Evolutionary conservation across 2,888 invertebrate genomes (phyloP).

Genomic region (Mythimna albipuncta): DNA sequence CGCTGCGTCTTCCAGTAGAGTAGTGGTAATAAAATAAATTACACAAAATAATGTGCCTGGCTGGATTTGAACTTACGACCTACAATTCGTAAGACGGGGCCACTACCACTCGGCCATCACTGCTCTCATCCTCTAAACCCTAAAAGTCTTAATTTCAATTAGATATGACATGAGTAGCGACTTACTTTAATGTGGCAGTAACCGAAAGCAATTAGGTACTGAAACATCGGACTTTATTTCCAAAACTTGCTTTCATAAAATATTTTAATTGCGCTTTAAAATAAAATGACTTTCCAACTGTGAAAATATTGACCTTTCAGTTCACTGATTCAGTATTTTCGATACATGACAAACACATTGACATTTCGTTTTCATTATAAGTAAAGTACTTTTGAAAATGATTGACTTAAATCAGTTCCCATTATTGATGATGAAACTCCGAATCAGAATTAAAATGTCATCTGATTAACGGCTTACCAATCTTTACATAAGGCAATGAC

Average conservation of each 20-base stretch:
- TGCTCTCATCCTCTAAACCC: no score
- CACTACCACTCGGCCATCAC: no score
- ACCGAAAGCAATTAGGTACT: neutral
- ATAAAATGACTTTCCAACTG: conserved; percentile 26
- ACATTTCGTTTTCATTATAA: conserved; percentile 9
- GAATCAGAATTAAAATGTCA: conserved; percentile 46
- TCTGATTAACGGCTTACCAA: conserved; percentile 49
- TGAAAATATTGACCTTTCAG: conserved; percentile 30
- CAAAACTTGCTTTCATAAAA: conserved; percentile 11
- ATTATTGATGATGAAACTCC: conserved; percentile 8
- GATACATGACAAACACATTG: conserved; percentile 33
- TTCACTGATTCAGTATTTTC: conserved; percentile 38
- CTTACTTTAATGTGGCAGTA: neutral
- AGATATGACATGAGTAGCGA: neutral
- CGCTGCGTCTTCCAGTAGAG: no score
- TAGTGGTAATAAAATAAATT: no score
- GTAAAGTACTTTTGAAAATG: conserved; percentile 20
- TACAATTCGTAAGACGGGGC: no score
- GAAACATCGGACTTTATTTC: conserved; percentile 17
- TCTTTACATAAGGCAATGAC: conserved; percentile 38
- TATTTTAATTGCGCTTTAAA: conserved; percentile 26
- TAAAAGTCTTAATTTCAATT: neutral
- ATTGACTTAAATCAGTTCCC: conserved; percentile 13
- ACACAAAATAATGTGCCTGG: no score
- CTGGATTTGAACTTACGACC: no score